phyloP scores from a whole-genome alignment of 2,113 vertebrate genomes.

The Amia ocellicauda region DNA sequence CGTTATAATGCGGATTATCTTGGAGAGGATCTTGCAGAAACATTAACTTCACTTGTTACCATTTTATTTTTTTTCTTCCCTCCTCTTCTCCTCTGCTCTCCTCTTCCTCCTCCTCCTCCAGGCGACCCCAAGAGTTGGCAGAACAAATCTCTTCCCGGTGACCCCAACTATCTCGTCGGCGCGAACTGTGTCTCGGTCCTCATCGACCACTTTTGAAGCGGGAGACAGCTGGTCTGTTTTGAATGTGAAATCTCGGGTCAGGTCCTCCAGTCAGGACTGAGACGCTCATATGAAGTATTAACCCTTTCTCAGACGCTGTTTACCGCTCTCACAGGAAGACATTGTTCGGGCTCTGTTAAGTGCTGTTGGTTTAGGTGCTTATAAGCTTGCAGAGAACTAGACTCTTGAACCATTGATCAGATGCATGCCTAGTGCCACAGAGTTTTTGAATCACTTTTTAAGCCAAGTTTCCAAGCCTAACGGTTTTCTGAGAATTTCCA shows the following conservation, averaged over 20 bases:
- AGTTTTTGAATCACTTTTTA: slow-evolving; percentile 55
- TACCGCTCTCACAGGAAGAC: slow-evolving; percentile 46
- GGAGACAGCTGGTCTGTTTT: slow-evolving; percentile 79
- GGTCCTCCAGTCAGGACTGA: slow-evolving; percentile 58
- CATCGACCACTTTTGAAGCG: slow-evolving; percentile 97
- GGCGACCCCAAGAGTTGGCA: slow-evolving; percentile 99
- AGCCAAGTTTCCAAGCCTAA: slow-evolving; percentile 45
- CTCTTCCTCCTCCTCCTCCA: slow-evolving; percentile 56
- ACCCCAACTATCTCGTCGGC: slow-evolving; percentile 98
- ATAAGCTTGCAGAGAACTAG: slow-evolving; percentile 74
- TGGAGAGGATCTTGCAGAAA: background rate
- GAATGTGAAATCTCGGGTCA: slow-evolving; percentile 71
- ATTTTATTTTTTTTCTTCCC: slow-evolving; percentile 18
- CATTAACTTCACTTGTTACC: no score
- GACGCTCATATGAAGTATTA: slow-evolving; percentile 73
- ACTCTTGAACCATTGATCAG: slow-evolving; percentile 70
- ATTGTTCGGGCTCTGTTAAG: slow-evolving; percentile 46
- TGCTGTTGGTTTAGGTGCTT: slow-evolving; percentile 60
- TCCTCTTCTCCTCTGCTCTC: background rate
- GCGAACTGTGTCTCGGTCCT: slow-evolving; percentile 98
- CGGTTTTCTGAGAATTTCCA: background rate
- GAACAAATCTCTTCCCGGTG: slow-evolving; percentile 97
- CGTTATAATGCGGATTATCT: background rate
- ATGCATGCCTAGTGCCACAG: slow-evolving; percentile 71
- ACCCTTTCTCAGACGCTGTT: slow-evolving; percentile 52